Conservation (phyloP, 2,888 invertebrate genomes). For the Calameuta idolon region DNA sequence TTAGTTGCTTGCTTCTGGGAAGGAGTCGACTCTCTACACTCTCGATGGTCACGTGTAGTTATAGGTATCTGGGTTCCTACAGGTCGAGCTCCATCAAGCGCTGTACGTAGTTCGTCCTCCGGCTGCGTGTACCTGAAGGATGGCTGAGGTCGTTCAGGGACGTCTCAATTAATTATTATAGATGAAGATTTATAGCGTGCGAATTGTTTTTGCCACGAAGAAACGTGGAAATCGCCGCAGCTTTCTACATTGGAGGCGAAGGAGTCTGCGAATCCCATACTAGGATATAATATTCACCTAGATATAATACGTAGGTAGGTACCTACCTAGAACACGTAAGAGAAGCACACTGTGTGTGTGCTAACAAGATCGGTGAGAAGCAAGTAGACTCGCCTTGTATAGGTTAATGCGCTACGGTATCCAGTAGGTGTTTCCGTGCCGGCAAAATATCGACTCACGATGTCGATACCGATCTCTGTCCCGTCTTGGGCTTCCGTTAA, state of each 20-base stretch:
- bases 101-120: background rate
- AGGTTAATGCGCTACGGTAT: conserved; percentile 9
- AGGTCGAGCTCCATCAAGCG: background rate
- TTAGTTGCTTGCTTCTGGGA: background rate
- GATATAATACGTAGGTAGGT: background rate
- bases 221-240: background rate
- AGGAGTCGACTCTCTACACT: background rate
- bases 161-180: conserved; percentile 44
- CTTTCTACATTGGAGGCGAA: background rate
- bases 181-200: conserved; percentile 37
- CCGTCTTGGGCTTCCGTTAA: background rate
- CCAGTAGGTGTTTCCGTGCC: conserved; percentile 14
- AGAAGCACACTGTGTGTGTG: background rate
- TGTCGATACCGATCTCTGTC: background rate
- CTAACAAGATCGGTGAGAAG: conserved; percentile 30
- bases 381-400: background rate
- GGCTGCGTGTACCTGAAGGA: background rate
- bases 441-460: background rate
- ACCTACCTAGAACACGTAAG: background rate
- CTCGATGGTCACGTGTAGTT: background rate
- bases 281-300: background rate
- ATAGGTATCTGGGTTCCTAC: background rate
- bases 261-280: background rate
- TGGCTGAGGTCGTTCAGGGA: background rate
- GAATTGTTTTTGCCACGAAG: conserved; percentile 24